Evolutionary conservation across 1,140 invertebrate genomes (phyloP), one percentile per base, ranked within the genome.

Genomic region (Drosophila punjabiensis): DNA sequence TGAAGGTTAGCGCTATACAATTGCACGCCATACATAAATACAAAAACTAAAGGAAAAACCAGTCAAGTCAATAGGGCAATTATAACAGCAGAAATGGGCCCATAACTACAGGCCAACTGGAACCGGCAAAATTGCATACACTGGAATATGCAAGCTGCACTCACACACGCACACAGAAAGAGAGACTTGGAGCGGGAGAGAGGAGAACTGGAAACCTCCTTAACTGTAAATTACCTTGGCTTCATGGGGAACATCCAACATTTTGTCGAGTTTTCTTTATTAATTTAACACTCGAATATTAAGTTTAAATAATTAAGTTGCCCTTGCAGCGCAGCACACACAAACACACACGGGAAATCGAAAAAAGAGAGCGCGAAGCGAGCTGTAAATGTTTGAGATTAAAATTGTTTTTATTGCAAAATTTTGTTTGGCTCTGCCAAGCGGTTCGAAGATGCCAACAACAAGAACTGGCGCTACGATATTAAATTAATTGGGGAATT

Each of bases 231-330:
- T 81, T 56, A 93, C 92, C 89, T 93, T 92, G 20, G 65, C 92
- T 91, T 93, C 92, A 50, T 87, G 67, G 50, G 92, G 92, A 39
- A 93, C 59, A 92, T 91, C 91, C 83, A 93, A 81, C 92, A 93
- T 92, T 73, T 76, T 92, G 47, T 41, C 8, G 48, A n/a, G 24
- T 53, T 53, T 50, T 30, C 11, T 35, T 33, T 56, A 45, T 56
- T 63, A 30, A 52, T 18, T 62, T 20, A 13, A 56, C 39, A 41
- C 24, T 66, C 35, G 13, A 33, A n/a, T 45, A 60, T 47, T 77
- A 41, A 63, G 33, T 20, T 53, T 50, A 58, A 52, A 45, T 64
- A 48, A 68, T 82, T 45, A 50, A 66, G 3, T 66, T 69, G 16
- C 55, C 68, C 58, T 37, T 24, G 28, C 24, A n/a, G 53, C n/a